Base-by-base conservation (phyloP, 1,140 invertebrate species). In the Delia radicum region DNA sequence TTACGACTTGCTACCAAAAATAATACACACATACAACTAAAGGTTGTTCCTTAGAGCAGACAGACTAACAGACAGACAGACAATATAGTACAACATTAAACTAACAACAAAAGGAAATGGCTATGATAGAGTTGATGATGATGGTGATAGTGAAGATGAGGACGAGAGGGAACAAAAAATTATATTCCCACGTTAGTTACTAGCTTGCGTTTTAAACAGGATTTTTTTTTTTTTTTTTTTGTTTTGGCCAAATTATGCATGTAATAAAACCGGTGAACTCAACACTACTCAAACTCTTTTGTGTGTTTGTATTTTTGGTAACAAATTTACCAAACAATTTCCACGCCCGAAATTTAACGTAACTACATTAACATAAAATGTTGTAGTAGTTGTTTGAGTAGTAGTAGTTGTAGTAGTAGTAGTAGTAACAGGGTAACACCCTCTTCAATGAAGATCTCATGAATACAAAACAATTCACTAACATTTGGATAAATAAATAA, bases 261-360 rank as follows among this genome's bases (percentile, higher is more conserved):
- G 71, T 73, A 73, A 73, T 73, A 73, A 73, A 73, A 73, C 27
- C 71, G 71, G 29, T 33, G 33, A 73, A 73, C 48, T 37, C 71
- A 46, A 28, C 61, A 63, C 61, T 42, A 42, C 37, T 18, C 61
- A 63, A 10, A 5, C 37, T 10, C 37, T 15, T 10, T n/a, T 10
- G n/a, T 10, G 3, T 42, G n/a, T 3, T n/a, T 10, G 37, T 13
- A 10, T 13, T 37, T 2, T 5, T 37, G 33, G 8, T 37, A 28
- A 8, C 61, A 63, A 24, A 63, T 28, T 28, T 26, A 28, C 61
- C 18, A 63, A 28, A 24, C 61, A 67, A 33, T 15, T 33, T 29
- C 26, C 27, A 33, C 63, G 31, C 63, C 27, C 31, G 26, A 67
- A 55, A 55, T 55, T 55, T 55, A 55, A 55, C 7, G 48, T 55